These are phyloP conservation scores for Falco berigora DNA, from an alignment of 2,797 vertebrate genomes.

Conservation along the genomic window DNA sequence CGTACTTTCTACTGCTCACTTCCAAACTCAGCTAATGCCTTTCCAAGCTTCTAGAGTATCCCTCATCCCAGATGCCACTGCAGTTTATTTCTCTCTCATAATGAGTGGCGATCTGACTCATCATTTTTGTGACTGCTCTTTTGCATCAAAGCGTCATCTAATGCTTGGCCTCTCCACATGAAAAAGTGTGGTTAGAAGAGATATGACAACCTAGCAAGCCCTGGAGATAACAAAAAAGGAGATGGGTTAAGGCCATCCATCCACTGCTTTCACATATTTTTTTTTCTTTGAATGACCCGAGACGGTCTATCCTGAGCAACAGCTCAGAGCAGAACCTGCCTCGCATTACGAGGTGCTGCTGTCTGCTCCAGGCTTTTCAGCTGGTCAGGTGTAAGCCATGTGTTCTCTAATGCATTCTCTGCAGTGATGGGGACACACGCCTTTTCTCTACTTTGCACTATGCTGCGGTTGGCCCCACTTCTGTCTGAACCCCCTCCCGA, in stretches of 20 bases:
- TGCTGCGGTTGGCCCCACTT: not conserved
- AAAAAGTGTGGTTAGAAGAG: not conserved
- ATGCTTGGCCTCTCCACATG: not conserved
- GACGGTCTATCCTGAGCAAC: not conserved
- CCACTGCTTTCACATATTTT: not conserved
- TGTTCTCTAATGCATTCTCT: fast-evolving
- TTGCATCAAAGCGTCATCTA: not conserved
- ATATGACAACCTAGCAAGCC: not conserved
- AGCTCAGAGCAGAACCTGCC: not conserved
- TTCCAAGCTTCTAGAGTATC: not conserved
- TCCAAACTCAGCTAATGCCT: not conserved
- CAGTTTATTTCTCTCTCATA: not conserved
- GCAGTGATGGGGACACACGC: not conserved
- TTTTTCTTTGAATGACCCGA: not conserved
- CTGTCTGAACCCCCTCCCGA: not conserved
- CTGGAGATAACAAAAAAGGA: not conserved
- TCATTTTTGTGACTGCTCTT: not conserved
- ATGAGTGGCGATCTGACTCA: not conserved
- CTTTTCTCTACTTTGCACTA: not conserved
- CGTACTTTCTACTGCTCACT: not conserved
- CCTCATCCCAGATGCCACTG: not conserved
- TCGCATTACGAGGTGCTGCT: not conserved
- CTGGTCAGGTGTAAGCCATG: not conserved
- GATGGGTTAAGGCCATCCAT: not conserved
- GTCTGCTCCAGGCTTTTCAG: not conserved